Base-by-base conservation (phyloP, 2,888 invertebrate genomes). In the Eupithecia inturbata region DNA sequence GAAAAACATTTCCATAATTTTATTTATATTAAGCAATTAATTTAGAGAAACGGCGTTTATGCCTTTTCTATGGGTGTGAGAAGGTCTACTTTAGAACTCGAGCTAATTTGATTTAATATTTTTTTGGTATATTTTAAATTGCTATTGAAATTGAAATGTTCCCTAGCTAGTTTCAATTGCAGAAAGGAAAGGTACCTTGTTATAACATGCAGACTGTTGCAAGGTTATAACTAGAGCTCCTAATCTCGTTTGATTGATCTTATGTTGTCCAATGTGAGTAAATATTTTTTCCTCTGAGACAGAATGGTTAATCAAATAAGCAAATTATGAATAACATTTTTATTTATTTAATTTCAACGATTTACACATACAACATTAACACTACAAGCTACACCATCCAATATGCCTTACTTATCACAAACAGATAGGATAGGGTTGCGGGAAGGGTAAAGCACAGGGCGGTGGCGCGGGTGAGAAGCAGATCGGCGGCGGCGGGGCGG, bases 381-480 rank as follows among this genome's bases (percentile, higher is more conserved):
- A 68, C 49, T 71, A 76, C 49, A 69, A 63, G 63, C 49, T 72
- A 70, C 70, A 68, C 26, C 26, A 60, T 67, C 70, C 72, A 41
- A 68, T 76, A 45, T 67, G 31, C 70, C 60, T 36, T 36, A 36
- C 33, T 6, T 63, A 57, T 86, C 74, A 88, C 79, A 88, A 82
- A 78, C 83, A 88, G 67, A 84, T 80, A 67, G 83, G 80, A 36
- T 76, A 66, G 14, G 79, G 73, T 28, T 76, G 72, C 10, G 77
- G 81, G 69, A 63, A 81, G 63, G 79, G 78, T 70, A 81, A 83
- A 7, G 82, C 79, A 39, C 80, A 83, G 10, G 33, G 12, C 36
- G 77, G 28, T 12, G 80, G 79, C 5, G 81, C 63, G 10, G 84
- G 76, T 14, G 71, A 81, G 79, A 78, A 85, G 78, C 87, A 86